phyloP scores from a whole-genome alignment of 2,797 vertebrate genomes.

The Gila robusta region DNA sequence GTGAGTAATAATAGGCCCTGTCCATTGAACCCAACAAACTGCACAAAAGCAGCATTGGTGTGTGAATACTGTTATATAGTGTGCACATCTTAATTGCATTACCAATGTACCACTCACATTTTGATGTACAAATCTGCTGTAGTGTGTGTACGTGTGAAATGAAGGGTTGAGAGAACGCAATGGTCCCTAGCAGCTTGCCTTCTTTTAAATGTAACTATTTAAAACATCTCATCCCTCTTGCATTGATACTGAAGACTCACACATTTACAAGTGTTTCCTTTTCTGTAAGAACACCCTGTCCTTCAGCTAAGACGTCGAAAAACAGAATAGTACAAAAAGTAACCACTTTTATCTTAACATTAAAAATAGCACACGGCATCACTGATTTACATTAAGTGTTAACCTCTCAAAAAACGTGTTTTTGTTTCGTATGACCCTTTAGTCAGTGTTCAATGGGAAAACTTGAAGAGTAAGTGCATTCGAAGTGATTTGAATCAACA shows the following conservation, averaged over 20 bases:
- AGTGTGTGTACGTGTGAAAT: slow-evolving; percentile 23
- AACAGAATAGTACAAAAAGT: slow-evolving; percentile 1
- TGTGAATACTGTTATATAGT: slow-evolving; percentile 28
- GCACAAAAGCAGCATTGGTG: slow-evolving; percentile 18
- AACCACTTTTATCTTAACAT: background rate
- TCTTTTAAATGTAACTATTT: slow-evolving; percentile 44
- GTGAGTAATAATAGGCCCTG: slow-evolving; percentile 18
- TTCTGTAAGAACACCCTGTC: slow-evolving; percentile 3
- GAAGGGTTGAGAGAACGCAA: slow-evolving; percentile 6
- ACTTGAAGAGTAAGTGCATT: background rate
- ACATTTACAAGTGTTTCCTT: slow-evolving; percentile 7
- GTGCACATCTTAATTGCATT: background rate
- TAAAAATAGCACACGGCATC: background rate
- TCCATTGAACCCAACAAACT: slow-evolving; percentile 32
- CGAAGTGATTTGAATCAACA: background rate
- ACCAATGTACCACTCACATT: background rate
- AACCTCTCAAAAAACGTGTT: background rate
- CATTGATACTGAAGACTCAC: slow-evolving; percentile 6
- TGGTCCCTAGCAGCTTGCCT: background rate
- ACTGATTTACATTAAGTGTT: background rate
- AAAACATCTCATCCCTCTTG: slow-evolving; percentile 24
- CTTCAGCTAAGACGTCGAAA: slow-evolving; percentile 4
- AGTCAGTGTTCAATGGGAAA: background rate
- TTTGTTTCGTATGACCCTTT: background rate
- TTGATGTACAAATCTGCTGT: background rate